Evolutionary conservation across 1,140 invertebrate genomes (phyloP).

Genomic region (Temnothorax curvispinosus): DNA sequence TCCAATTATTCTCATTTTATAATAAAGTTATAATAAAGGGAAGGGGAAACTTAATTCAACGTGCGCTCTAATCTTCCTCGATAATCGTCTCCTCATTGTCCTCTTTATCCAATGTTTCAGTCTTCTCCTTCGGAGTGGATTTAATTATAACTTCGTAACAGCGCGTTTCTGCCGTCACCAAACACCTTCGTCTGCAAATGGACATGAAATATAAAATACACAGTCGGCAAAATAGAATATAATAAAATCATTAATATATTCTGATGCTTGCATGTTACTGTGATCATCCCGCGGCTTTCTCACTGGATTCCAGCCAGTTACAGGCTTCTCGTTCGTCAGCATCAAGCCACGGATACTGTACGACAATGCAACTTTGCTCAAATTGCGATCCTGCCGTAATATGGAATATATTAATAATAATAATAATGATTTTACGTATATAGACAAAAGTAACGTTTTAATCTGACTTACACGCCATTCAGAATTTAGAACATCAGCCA

Average conservation of each 20-base stretch:
- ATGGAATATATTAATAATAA: neutral
- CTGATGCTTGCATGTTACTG: conserved; percentile 75
- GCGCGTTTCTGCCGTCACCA: conserved; percentile 74
- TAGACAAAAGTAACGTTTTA: neutral
- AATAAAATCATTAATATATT: conserved; percentile 36
- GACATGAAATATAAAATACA: conserved; percentile 35
- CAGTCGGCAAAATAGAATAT: neutral
- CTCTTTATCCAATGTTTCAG: neutral
- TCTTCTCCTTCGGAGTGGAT: conserved; percentile 55
- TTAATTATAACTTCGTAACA: conserved; percentile 78
- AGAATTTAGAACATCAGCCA: conserved; percentile 88
- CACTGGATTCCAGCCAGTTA: conserved; percentile 90
- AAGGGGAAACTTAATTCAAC: neutral
- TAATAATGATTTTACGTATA: neutral
- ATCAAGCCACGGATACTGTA: conserved; percentile 89
- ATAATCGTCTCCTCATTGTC: conserved; percentile 63
- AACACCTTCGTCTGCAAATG: conserved; percentile 75
- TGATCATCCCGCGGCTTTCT: conserved; percentile 86
- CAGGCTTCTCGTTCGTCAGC: conserved; percentile 89
- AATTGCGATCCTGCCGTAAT: conserved; percentile 77
- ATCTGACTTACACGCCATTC: conserved; percentile 88
- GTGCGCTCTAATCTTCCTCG: conserved; percentile 48
- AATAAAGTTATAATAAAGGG: neutral
- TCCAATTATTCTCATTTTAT: neutral
- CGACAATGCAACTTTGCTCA: conserved; percentile 79